Conservation (phyloP, 2,113 vertebrate species). For the Tragelaphus buxtoni region DNA sequence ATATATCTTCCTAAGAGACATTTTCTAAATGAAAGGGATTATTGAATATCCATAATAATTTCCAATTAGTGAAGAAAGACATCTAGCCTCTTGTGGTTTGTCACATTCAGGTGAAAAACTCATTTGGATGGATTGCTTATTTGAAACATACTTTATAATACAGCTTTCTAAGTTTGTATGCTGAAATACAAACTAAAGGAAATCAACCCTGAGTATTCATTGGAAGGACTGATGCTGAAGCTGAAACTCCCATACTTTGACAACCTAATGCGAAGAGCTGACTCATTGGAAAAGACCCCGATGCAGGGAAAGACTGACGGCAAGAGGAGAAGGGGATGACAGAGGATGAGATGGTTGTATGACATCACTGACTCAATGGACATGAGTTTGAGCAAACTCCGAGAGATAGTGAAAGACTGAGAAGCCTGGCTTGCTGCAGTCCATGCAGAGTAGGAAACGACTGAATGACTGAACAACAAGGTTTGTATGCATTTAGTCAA, state of each 20-base stretch:
- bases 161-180: not conserved
- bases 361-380: not conserved
- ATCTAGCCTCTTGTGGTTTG: not conserved
- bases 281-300: not conserved
- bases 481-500: not conserved
- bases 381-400: not conserved
- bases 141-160: not conserved
- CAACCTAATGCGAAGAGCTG: not conserved
- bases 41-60: not conserved
- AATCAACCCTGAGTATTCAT: not conserved
- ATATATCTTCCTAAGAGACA: not conserved
- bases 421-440: not conserved
- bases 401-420: not conserved
- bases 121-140: not conserved
- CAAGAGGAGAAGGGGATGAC: not conserved
- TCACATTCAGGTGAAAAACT: not conserved
- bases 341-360: not conserved
- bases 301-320: not conserved
- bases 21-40: slow-evolving; percentile 22
- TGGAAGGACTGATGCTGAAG: not conserved
- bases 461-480: not conserved
- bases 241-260: not conserved
- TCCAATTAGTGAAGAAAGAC: not conserved
- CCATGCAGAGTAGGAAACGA: rapidly evolving
- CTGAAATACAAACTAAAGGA: not conserved